Evolutionary conservation across 1,140 invertebrate genomes (phyloP).

Genomic region (Aphelinus atriplicis): DNA sequence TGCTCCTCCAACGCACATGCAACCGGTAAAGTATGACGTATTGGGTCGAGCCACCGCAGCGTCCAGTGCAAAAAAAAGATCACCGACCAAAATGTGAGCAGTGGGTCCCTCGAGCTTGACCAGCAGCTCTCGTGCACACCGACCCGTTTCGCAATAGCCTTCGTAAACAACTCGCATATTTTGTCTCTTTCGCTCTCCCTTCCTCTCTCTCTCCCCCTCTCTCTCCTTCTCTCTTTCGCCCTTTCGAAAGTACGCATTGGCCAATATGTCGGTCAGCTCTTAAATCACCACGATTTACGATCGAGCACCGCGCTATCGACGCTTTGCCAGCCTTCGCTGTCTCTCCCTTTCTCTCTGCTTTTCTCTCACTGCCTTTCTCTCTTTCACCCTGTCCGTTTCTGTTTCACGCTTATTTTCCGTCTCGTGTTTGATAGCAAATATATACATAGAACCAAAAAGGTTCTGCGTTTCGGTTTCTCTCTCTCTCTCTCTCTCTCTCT

Average conservation of each 20-base stretch:
- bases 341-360: slow-evolving; percentile 45
- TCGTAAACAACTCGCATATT: too few relatives aligned
- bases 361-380: slow-evolving; percentile 29
- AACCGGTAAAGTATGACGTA: slow-evolving; percentile 30
- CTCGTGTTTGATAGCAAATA: too few relatives aligned
- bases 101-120: slow-evolving; percentile 4
- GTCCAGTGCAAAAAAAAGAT: background rate
- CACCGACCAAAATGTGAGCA: background rate
- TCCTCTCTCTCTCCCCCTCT: too few relatives aligned
- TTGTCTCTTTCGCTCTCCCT: too few relatives aligned
- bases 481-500: background rate
- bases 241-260: background rate
- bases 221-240: slow-evolving; percentile 16
- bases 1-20: background rate
- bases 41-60: background rate
- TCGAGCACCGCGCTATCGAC: slow-evolving; percentile 37
- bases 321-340: slow-evolving; percentile 35
- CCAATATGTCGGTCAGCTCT: slow-evolving; percentile 42
- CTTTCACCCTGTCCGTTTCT: background rate
- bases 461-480: too few relatives aligned
- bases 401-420: background rate
- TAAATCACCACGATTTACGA: slow-evolving; percentile 45
- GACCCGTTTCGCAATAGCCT: too few relatives aligned
- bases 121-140: background rate
- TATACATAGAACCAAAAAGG: too few relatives aligned